phyloP scores from a whole-genome alignment of 2,888 invertebrate genomes.

The Apodemia mormo region DNA sequence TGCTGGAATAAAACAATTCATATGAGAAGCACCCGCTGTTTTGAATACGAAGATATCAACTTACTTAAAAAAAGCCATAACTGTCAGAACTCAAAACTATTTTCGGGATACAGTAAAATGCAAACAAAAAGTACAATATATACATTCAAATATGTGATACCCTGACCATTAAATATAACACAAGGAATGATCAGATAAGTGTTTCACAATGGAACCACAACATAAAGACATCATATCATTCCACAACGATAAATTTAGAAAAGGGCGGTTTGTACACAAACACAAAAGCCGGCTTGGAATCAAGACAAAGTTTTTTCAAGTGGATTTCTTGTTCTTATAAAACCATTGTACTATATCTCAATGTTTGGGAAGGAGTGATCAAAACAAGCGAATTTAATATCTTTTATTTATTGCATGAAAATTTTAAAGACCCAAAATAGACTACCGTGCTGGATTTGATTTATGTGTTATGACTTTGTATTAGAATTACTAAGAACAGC shows the following conservation, averaged over 20 bases:
- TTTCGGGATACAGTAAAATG: conserved; percentile 29
- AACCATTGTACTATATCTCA: conserved; percentile 56
- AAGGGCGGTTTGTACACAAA: conserved; percentile 70
- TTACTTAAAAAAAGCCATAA: conserved; percentile 31
- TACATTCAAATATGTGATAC: conserved; percentile 39
- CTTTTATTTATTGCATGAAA: conserved; percentile 33
- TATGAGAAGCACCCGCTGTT: conserved; percentile 16
- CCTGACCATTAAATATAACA: conserved; percentile 65
- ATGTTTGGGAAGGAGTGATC: conserved; percentile 75
- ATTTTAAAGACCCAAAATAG: neutral
- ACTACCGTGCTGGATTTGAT: neutral
- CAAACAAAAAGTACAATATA: conserved; percentile 33
- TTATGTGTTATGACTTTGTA: conserved; percentile 23
- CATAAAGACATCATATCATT: conserved; percentile 81
- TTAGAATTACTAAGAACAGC: conserved; percentile 23
- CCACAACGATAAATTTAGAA: conserved; percentile 74
- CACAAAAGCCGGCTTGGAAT: conserved; percentile 64
- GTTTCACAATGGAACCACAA: conserved; percentile 66
- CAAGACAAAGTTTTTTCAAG: conserved; percentile 61
- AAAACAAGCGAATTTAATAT: conserved; percentile 54
- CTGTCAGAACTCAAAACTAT: conserved; percentile 34
- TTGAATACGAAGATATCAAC: conserved; percentile 17
- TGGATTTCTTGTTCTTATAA: conserved; percentile 44
- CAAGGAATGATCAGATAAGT: conserved; percentile 76
- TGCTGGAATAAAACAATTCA: conserved; percentile 11